Percentiles rank a stretch among this genome's conserved stretches.
phyloP scores from a whole-genome alignment of 35 echinoderm and acorn worm genomes.

The Eucidaris tribuloides region DNA sequence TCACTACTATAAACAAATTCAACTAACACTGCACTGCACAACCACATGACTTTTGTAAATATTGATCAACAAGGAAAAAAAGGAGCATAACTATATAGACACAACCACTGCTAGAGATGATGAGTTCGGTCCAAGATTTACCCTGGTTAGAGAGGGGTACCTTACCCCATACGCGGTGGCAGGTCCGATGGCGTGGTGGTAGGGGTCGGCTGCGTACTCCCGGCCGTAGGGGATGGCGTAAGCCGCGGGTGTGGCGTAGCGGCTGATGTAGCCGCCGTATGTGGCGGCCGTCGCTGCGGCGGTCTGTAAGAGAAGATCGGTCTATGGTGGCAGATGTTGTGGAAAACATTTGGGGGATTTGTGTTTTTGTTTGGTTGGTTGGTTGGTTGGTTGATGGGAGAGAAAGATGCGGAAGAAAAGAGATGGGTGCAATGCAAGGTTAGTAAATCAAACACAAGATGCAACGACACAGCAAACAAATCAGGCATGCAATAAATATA shows the following conservation, averaged over 20 bases:
- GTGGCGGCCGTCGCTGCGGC: conserved; percentile 74
- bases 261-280: conserved; percentile 93
- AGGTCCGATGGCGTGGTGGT: conserved; percentile 88
- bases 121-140: conserved; percentile 67
- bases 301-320: conserved; percentile 98
- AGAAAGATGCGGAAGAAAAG: conserved; percentile 53
- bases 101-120: conserved; percentile 56
- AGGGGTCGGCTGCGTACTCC: conserved; percentile 91
- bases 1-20: background rate
- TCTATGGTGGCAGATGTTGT: conserved; percentile 62
- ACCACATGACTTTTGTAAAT: background rate
- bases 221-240: conserved; percentile 95
- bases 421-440: conserved; percentile 52
- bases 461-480: conserved; percentile 75
- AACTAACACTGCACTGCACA: background rate
- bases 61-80: background rate
- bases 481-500: conserved; percentile 21
- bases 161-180: conserved; percentile 98
- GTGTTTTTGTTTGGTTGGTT: background rate
- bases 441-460: conserved; percentile 72
- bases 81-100: background rate
- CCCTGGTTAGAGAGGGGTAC: conserved; percentile 94
- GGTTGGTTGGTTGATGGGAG: background rate
- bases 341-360: conserved; percentile 11
- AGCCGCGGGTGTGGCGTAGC: conserved; percentile 81